These are phyloP conservation scores for Euura saliciscinereae DNA, from an alignment of 1,140 invertebrate species.

Conservation along the genomic window DNA sequence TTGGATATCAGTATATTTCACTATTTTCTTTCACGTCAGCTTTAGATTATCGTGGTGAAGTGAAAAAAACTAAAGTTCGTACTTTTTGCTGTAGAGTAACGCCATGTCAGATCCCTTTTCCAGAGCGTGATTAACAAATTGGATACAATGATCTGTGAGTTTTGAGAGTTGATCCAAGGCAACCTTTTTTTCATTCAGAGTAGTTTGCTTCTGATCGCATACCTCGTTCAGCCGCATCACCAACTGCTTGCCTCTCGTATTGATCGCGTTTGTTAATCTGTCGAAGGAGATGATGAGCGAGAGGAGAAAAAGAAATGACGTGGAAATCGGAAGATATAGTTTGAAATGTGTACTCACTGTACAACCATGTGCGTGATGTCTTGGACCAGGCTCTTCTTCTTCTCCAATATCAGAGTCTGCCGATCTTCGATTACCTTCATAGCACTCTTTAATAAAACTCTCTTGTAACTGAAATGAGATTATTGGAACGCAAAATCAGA, in stretches of 20 bases:
- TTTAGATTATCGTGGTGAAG: constrained; percentile 18
- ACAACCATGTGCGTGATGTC: constrained; percentile 87
- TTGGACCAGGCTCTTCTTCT: constrained; percentile 80
- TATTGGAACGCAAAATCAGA: constrained; percentile 13
- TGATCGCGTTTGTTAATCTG: constrained; percentile 83
- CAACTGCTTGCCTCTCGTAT: constrained; percentile 79
- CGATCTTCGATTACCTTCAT: constrained; percentile 87
- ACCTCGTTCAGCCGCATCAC: constrained; percentile 80
- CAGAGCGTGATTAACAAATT: constrained; percentile 79
- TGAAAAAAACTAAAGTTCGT: constrained; percentile 36
- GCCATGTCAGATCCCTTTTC: constrained; percentile 83
- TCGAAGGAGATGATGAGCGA: constrained; percentile 19
- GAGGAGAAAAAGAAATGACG: constrained; percentile 26
- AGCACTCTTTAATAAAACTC: constrained; percentile 79
- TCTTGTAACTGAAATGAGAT: constrained; percentile 71
- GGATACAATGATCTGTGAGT: constrained; percentile 85
- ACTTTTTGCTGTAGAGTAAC: constrained; percentile 83
- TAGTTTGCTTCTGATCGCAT: constrained; percentile 83
- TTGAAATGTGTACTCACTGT: constrained; percentile 65
- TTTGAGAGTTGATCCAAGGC: constrained; percentile 79
- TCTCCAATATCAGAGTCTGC: constrained; percentile 80
- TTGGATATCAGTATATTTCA: not conserved
- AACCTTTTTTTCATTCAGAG: constrained; percentile 81
- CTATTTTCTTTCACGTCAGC: not conserved
- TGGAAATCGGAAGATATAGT: not conserved